Conservation (phyloP, 2,113 vertebrate species). For the Urocitellus parryii region DNA sequence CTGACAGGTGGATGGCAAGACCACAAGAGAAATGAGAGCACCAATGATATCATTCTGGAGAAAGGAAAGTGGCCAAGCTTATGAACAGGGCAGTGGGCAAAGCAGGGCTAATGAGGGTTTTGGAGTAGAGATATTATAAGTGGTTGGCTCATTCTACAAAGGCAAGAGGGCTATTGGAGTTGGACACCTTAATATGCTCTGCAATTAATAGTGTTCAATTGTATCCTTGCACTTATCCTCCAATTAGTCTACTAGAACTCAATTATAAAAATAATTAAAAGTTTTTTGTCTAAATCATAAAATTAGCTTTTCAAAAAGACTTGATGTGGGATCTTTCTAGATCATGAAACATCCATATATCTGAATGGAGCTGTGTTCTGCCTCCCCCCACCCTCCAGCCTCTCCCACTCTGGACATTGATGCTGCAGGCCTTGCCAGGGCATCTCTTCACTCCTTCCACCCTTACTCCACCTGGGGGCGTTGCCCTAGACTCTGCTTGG, state of each 20-base stretch:
- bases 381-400: neutral
- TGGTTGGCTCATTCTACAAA: neutral
- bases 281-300: neutral
- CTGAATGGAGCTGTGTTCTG: neutral
- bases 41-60: neutral
- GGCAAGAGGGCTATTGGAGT: neutral
- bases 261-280: conserved; percentile 7
- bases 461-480: fast-evolving
- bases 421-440: neutral
- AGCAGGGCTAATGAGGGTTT: neutral
- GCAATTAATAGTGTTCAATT: neutral
- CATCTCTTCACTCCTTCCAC: neutral
- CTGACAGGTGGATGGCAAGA: neutral
- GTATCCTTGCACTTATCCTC: neutral
- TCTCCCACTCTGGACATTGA: too few relatives aligned
- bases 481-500: fast-evolving
- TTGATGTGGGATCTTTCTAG: neutral
- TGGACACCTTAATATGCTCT: neutral
- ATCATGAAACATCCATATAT: neutral
- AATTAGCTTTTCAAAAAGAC: neutral
- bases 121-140: neutral
- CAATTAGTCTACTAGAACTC: neutral
- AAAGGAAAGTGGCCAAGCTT: neutral
- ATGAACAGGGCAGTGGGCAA: neutral
- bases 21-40: neutral